Percentiles rank a stretch among this genome's conserved stretches.
Evolutionary conservation across 2,797 vertebrate species (phyloP).

Genomic region (Poecile montanus): DNA sequence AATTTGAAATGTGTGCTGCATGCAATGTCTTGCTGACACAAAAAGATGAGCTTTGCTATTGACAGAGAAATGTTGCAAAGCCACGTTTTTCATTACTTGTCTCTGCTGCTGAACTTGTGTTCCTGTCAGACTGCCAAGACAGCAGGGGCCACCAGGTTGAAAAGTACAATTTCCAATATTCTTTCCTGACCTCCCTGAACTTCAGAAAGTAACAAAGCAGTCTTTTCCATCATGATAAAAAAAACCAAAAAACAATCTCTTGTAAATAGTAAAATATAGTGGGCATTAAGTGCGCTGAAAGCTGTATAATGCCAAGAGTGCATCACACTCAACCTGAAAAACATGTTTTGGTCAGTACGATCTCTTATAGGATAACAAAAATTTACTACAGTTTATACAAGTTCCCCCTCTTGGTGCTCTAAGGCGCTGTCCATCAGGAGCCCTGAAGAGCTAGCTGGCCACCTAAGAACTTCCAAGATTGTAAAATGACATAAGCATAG

Average conservation of each 20-base stretch:
- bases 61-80: constrained; percentile 74
- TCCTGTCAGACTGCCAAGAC: constrained; percentile 31
- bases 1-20: constrained; percentile 79
- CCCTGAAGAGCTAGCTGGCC: not conserved
- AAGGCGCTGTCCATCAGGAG: not conserved
- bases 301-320: constrained; percentile 3
- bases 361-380: not conserved
- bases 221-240: constrained; percentile 7
- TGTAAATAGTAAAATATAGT: not conserved
- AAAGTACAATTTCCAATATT: constrained; percentile 70
- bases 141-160: constrained; percentile 47
- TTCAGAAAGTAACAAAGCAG: not conserved
- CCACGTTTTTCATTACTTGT: constrained; percentile 69
- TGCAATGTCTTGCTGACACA: constrained; percentile 72
- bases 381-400: not conserved
- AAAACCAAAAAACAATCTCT: not conserved
- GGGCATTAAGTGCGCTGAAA: constrained; percentile 17
- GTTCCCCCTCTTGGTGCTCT: not conserved
- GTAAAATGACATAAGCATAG: not conserved
- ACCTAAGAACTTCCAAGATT: not conserved
- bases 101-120: constrained; percentile 36
- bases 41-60: constrained; percentile 78
- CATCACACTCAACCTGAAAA: not conserved
- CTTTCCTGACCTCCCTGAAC: constrained; percentile 54
- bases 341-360: not conserved